phyloP scores from a whole-genome alignment of 2,797 vertebrate species.

The Merluccius polli region DNA sequence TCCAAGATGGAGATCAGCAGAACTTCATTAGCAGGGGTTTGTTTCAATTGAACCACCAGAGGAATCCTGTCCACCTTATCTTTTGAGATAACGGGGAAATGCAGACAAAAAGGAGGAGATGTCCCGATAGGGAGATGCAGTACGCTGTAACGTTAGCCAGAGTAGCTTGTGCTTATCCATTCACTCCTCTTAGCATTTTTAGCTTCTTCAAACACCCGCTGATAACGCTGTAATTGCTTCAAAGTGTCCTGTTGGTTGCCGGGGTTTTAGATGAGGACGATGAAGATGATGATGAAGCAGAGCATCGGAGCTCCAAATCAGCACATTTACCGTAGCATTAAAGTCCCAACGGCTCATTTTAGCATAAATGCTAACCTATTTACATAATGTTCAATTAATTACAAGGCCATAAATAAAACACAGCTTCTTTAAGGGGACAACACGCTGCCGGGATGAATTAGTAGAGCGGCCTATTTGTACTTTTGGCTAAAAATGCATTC shows the following conservation, averaged over 20 bases:
- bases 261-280: neutral
- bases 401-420: neutral
- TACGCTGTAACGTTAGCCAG: neutral
- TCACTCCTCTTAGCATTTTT: conserved; percentile 13
- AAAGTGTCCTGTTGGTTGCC: conserved; percentile 13
- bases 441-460: neutral
- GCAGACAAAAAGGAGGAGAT: neutral
- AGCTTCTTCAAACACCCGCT: conserved; percentile 24
- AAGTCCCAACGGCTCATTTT: conserved; percentile 28
- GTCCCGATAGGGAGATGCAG: neutral
- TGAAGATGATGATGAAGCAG: conserved; percentile 7
- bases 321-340: conserved; percentile 8
- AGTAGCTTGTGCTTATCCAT: neutral
- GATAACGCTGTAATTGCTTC: conserved; percentile 27
- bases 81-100: neutral
- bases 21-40: neutral
- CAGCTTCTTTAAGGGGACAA: neutral
- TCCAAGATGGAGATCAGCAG: neutral
- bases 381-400: conserved; percentile 7
- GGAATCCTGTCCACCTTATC: conserved; percentile 1
- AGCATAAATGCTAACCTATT: conserved; percentile 6
- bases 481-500: neutral
- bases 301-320: conserved; percentile 16
- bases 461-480: neutral
- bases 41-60: neutral